Conservation (phyloP, 2,113 vertebrate species). For the Ceyx cyanopectus region DNA sequence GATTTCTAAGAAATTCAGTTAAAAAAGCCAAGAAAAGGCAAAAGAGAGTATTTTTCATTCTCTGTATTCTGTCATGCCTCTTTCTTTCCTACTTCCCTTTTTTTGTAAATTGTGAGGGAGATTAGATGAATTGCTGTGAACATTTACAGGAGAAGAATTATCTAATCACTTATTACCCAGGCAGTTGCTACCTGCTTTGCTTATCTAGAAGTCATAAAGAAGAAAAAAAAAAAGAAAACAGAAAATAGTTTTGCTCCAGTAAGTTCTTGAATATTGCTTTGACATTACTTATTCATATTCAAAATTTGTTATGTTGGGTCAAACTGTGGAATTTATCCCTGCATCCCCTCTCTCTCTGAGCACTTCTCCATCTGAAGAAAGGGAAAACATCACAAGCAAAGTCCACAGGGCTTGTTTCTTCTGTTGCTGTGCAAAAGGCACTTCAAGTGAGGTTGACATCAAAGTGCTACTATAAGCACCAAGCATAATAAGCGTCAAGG, state of each 20-base stretch:
- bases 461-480: not conserved
- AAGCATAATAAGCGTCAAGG: not conserved
- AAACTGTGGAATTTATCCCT: not conserved
- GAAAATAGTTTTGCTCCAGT: not conserved
- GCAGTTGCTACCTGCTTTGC: not conserved
- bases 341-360: not conserved
- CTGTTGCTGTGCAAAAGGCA: not conserved
- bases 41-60: not conserved
- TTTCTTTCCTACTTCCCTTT: not conserved
- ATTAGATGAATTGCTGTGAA: not conserved
- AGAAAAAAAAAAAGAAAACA: not conserved
- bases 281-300: not conserved
- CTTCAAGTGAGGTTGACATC: not conserved
- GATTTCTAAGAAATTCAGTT: not conserved
- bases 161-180: not conserved
- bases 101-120: not conserved
- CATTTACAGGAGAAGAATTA: not conserved
- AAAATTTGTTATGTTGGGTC: not conserved
- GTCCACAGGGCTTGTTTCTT: not conserved
- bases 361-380: not conserved
- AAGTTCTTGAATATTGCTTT: not conserved
- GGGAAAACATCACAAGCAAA: not conserved
- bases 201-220: not conserved
- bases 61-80: not conserved
- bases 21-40: not conserved